Evolutionary conservation across 2,113 vertebrate genomes (phyloP), one percentile per base, ranked within the genome.

Genomic region (Pterocles gutturalis): DNA sequence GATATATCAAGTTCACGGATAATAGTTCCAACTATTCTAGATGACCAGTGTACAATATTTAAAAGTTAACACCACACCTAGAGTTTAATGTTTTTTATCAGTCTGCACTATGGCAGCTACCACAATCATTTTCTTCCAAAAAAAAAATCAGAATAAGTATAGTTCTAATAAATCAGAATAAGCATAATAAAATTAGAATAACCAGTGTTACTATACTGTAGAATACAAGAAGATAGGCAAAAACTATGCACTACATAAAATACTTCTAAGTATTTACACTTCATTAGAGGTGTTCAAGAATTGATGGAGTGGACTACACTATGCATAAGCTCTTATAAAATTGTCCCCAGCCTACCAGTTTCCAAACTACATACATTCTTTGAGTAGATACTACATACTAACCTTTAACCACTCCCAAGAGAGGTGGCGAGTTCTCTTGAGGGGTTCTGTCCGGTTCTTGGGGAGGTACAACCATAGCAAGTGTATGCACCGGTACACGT

Each of bases 391-490:
- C 75, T 81, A 41, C 57, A 75, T 96, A 98, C 98, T 98, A 97
- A 99, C 99, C 99, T 99, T 99, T 99, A 85, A 98, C 99, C 87
- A 99, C 98, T 97, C 99, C 98, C 76, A 98, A 98, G 90, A 99
- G 98, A 89, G 99, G 98, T 46, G 99, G 98, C 46, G 98, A 97
- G 72, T 98, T 98, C 96, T 99, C 99, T 97, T 99, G 99, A 86
- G 99, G 99, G 87, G 99, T 98, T 96, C 99, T 98, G 98, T 99
- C 99, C 67, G 99, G 99, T 97, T 99, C 99, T 97, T 99, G 99
- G 90, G 99, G 99, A 97, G 99, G 99, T 92, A 99, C 99, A 97
- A 99, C 99, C 99, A 99, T 99, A 93, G 99, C 99, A 55, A 99
- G 99, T 34, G 99, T 99, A 96, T 99, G 99, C 98, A 99, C 98